These are phyloP conservation scores for Aethes cnicana DNA, from an alignment of 2,888 invertebrate genomes.

Conservation along the genomic window DNA sequence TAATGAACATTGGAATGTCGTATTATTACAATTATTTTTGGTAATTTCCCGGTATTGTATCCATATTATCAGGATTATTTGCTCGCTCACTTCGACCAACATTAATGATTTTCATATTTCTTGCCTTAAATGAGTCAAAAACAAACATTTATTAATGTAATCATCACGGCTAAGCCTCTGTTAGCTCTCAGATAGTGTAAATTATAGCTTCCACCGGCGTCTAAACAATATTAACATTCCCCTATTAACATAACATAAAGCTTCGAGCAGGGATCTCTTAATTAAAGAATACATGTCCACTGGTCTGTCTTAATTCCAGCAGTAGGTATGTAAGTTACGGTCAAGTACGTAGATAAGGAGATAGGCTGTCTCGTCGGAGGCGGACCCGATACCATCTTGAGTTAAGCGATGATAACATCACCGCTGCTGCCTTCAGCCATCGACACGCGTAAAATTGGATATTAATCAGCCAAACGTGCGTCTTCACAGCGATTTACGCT, in stretches of 20 bases:
- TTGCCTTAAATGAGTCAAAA: too few species aligned
- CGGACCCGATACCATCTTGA: conserved; percentile 53
- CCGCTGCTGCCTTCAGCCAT: conserved; percentile 45
- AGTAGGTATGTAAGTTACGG: conserved; percentile 55
- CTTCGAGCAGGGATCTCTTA: conserved; percentile 46
- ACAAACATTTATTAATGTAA: too few species aligned
- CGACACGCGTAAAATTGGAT: conserved; percentile 60
- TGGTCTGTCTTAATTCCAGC: conserved; percentile 58
- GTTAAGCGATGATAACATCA: conserved; percentile 52
- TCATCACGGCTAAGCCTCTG: conserved; percentile 31
- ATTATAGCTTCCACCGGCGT: conserved; percentile 41
- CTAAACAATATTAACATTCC: conserved; percentile 40
- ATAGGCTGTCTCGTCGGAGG: conserved; percentile 48
- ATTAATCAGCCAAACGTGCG: conserved; percentile 55
- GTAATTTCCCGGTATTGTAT: too few species aligned
- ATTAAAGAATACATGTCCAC: conserved; percentile 52
- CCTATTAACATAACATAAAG: conserved; percentile 45
- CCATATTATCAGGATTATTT: too few species aligned
- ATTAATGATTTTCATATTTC: too few species aligned
- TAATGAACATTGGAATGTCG: too few species aligned
- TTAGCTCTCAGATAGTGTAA: conserved; percentile 39
- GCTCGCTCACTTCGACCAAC: too few species aligned
- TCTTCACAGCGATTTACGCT: conserved; percentile 41
- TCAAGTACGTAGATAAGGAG: conserved; percentile 54
- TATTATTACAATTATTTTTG: too few species aligned